Base-by-base conservation (phyloP, 1,140 invertebrate genomes). In the Cydia pomonella region DNA sequence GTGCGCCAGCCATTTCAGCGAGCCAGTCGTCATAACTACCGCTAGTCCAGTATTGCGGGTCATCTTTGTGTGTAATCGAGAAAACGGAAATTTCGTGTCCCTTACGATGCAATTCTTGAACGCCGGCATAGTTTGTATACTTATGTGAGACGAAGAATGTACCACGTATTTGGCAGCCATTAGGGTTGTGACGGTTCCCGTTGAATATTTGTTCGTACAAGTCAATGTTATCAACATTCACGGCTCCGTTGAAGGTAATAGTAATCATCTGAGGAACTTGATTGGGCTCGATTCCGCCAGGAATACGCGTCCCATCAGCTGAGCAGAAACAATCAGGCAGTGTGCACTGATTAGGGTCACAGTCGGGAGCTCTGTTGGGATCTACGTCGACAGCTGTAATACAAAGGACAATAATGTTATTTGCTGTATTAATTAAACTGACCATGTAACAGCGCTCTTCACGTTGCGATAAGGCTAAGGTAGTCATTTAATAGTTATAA, bases 141-240 rank as follows among this genome's bases (percentile, higher is more conserved):
- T 98, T 98, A 94, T 99, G 98, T 0, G 97, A 98, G 0, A 98
- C 96, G 90, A 99, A 99, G 95, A 99, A 99, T 5, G 98, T 99
- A 77, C 97, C 97, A 79, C 96, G 95, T 86, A 99, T 97, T 83
- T 98, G 97, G 87, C 98, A 99, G 25, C 98, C 97, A 88, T 99
- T 99, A 18, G 98, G 97, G 87, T 98, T 98, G 81, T 95, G 95
- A 16, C 97, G 94, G 80, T 96, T 95, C 2, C 97, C 97, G 85
- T 97, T 97, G 94, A 98, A 98, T 79, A 98, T 95, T 79, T 98
- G 97, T 63, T 98, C 96, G 92, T 98, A 98, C 62, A 98, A 93
- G 82, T 98, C 97, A 83, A 98, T 97, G 90, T 98, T 98, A 93
- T 98, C 97, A 23, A 97, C 95, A 87, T 98, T 99, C n/a, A 98